Percentiles rank a stretch among this genome's conserved stretches.
Conservation (phyloP, 2,888 invertebrate species). For the Onchidella celtica region DNA sequence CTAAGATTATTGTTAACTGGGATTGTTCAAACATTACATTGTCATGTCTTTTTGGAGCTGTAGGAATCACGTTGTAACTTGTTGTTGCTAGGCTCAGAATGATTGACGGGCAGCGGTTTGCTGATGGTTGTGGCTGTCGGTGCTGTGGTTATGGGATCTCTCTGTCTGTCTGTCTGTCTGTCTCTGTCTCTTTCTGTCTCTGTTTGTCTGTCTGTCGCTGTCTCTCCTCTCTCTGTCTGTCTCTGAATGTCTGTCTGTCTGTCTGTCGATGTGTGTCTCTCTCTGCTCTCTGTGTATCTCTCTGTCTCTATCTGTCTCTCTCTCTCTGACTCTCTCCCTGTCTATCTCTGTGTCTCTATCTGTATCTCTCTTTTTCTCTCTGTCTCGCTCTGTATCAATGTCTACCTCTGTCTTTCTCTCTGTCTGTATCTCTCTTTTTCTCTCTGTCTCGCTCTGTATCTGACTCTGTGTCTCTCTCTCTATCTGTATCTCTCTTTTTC, state of each 20-base stretch:
- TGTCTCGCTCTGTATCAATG: background rate
- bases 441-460: background rate
- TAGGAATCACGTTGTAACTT: background rate
- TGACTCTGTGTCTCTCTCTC: background rate
- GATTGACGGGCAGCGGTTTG: too few relatives aligned
- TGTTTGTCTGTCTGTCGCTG: background rate
- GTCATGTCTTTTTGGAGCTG: too few relatives aligned
- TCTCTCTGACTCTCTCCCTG: background rate
- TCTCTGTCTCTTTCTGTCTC: background rate
- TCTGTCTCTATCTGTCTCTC: background rate
- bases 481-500: background rate
- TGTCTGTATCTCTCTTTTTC: background rate
- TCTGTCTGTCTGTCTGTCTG: background rate
- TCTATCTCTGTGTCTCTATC: background rate
- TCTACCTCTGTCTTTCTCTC: background rate
- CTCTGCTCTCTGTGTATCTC: too few relatives aligned
- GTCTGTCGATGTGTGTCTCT: too few relatives aligned
- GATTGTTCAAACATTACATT: too few relatives aligned
- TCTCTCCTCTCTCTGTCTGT: background rate
- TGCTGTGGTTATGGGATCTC: background rate
- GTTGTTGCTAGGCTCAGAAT: too few relatives aligned
- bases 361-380: background rate
- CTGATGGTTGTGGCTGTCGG: too few relatives aligned
- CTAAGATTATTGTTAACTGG: too few relatives aligned
- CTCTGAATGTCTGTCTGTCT: too few relatives aligned